Percentiles rank a stretch among this genome's conserved stretches.
Evolutionary conservation across 1,140 invertebrate species (phyloP).

Genomic region (Drosophila pachea): DNA sequence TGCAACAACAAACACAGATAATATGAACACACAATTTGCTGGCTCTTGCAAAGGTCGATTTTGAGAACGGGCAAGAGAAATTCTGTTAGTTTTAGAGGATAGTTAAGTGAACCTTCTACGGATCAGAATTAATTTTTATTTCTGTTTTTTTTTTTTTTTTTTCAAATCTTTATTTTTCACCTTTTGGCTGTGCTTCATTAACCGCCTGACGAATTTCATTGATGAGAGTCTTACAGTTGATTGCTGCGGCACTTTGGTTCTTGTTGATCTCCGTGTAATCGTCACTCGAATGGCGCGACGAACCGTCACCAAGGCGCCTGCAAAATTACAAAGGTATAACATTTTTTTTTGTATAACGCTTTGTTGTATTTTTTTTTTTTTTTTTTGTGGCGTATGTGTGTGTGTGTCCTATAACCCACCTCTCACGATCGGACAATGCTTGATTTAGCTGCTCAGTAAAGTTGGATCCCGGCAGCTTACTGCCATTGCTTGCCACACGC

Average conservation of each 20-base stretch:
- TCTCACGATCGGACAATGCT: slow-evolving; percentile 87
- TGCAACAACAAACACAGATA: not conserved
- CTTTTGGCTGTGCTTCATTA: slow-evolving; percentile 89
- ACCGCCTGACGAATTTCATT: slow-evolving; percentile 91
- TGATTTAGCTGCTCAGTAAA: slow-evolving; percentile 91
- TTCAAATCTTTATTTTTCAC: slow-evolving; percentile 79
- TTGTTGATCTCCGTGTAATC: slow-evolving; percentile 83
- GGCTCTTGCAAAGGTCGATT: slow-evolving; percentile 3
- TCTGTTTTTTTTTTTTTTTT: slow-evolving; percentile 9
- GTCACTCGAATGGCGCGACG: slow-evolving; percentile 83
- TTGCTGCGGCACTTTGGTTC: slow-evolving; percentile 74
- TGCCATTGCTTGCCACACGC: slow-evolving; percentile 77
- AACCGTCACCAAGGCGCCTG: slow-evolving; percentile 80
- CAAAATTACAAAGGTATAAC: slow-evolving; percentile 47
- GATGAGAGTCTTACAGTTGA: slow-evolving; percentile 86
- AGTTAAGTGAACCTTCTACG: slow-evolving; percentile 1
- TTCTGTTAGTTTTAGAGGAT: slow-evolving; percentile 24
- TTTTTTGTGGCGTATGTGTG: slow-evolving; percentile 1
- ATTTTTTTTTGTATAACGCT: slow-evolving; percentile 30
- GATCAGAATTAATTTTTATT: slow-evolving; percentile 18
- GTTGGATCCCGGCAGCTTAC: slow-evolving; percentile 82
- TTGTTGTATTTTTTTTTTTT: slow-evolving; percentile 10
- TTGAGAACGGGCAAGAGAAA: not conserved
- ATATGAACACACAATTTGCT: slow-evolving; percentile 21
- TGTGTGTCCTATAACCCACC: slow-evolving; percentile 78